Evolutionary conservation across 23 tunicate species (phyloP), one percentile per base, ranked within the genome.

Genomic region (Trididemnum nubilum): DNA sequence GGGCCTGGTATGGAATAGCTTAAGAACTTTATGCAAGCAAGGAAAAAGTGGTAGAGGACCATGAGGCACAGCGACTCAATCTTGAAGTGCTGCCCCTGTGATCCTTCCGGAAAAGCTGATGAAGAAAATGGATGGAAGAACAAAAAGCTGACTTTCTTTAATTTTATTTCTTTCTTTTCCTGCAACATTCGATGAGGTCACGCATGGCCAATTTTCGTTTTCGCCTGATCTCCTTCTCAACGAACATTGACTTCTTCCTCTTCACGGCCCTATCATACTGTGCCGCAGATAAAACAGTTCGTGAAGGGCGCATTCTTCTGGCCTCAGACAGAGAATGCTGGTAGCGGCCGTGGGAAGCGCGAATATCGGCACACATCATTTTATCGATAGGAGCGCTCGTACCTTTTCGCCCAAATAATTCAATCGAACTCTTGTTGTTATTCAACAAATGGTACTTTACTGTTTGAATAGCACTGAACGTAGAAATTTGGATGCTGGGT

Each of bases 151-250:
- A 44, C 15, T 44, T 44, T 7, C 54, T 44, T 44, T 44, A 44
- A 44, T 44, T 44, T 44, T 44, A 9, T 15, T 44, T 44, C 54
- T 44, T 44, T 44, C 15, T 44, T 44, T 44, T 44, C 54, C 15
- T 44, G 15, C 12, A 9, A 7, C 54, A 15, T 15, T 44, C 54
- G 54, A 44, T 44, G 15, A 44, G 54, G 54, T 44, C 54, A 44
- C 54, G 54, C 54, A 44, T 44, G 54, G 54, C 54, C 54, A 44
- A 44, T 44, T 44, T 44, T 44, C 54, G 54, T 44, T 44, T 44
- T 7, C 54, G 54, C 54, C 54, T 44, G 12, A 44, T 44, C 54
- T 44, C 54, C 54, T 44, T 44, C 15, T 44, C 54, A 44, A 44
- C 54, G 15, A 44, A 44, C 9, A 44, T 44, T 44, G 54, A 44